phyloP scores from a whole-genome alignment of 1,140 invertebrate species.

The Thaumatotibia leucotreta region DNA sequence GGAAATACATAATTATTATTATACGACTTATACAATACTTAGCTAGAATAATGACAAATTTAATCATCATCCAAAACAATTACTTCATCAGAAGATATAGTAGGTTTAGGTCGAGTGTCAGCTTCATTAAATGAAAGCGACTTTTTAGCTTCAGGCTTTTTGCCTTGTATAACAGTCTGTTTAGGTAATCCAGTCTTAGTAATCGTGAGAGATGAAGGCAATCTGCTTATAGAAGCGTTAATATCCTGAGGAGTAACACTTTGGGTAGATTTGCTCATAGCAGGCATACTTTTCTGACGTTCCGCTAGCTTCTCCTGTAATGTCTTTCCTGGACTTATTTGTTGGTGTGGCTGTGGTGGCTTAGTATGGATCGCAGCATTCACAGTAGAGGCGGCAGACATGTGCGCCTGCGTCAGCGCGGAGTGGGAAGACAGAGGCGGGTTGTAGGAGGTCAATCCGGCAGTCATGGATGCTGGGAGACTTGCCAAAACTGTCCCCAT shows the following conservation, averaged over 20 bases:
- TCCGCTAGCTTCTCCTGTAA: conserved; percentile 80
- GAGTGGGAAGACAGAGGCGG: conserved; percentile 23
- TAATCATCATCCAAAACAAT: conserved; percentile 73
- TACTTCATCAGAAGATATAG: conserved; percentile 57
- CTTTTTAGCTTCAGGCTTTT: conserved; percentile 57
- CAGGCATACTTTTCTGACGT: conserved; percentile 72
- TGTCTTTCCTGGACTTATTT: conserved; percentile 77
- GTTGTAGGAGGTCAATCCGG: conserved; percentile 42
- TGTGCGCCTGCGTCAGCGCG: conserved; percentile 52
- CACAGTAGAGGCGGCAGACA: conserved; percentile 45
- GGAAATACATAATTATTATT: background rate
- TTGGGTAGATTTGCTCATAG: conserved; percentile 24
- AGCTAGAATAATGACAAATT: conserved; percentile 18
- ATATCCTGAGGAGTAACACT: conserved; percentile 38
- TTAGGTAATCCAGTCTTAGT: conserved; percentile 57
- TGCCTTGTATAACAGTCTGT: conserved; percentile 31
- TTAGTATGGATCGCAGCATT: conserved; percentile 51
- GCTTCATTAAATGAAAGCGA: conserved; percentile 42
- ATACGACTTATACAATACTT: too few relatives aligned
- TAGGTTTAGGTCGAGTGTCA: conserved; percentile 49
- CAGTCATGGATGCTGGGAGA: conserved; percentile 52
- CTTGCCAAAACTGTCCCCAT: conserved; percentile 58
- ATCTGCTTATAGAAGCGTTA: conserved; percentile 60
- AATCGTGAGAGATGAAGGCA: conserved; percentile 69
- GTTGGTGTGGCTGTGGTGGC: conserved; percentile 58